These are phyloP conservation scores for Bathybates hornii DNA, from an alignment of 2,113 vertebrate species.

Conservation along the genomic window DNA sequence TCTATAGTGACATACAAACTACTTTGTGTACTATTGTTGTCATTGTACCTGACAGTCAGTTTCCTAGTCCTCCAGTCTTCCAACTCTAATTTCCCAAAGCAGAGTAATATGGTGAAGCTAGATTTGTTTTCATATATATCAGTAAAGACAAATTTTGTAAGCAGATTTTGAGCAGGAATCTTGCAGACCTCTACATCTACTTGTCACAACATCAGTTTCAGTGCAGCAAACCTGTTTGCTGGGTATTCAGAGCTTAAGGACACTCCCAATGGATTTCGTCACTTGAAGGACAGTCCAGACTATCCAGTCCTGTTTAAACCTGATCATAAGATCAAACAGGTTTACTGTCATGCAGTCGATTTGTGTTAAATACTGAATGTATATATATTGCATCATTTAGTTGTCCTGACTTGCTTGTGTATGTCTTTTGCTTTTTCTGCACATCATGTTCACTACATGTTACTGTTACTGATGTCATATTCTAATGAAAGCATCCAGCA, in stretches of 20 bases:
- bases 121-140: not conserved
- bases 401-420: not conserved
- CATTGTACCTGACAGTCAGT: not conserved
- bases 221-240: not conserved
- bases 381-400: not conserved
- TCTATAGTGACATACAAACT: not conserved
- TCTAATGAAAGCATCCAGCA: not conserved
- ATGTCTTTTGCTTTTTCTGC: not conserved
- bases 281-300: not conserved
- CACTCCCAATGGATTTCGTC: not conserved
- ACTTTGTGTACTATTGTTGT: not conserved
- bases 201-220: not conserved
- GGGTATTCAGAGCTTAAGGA: not conserved
- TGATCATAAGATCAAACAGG: not conserved
- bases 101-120: not conserved
- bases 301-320: not conserved
- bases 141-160: not conserved
- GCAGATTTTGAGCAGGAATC: not conserved
- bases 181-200: not conserved
- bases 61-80: not conserved
- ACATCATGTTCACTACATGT: not conserved
- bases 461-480: not conserved
- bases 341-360: accelerated
- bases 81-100: not conserved
- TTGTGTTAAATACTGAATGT: not conserved